Conservation (phyloP, 2,797 vertebrate species). For the Sebastes kiyomatsui region DNA sequence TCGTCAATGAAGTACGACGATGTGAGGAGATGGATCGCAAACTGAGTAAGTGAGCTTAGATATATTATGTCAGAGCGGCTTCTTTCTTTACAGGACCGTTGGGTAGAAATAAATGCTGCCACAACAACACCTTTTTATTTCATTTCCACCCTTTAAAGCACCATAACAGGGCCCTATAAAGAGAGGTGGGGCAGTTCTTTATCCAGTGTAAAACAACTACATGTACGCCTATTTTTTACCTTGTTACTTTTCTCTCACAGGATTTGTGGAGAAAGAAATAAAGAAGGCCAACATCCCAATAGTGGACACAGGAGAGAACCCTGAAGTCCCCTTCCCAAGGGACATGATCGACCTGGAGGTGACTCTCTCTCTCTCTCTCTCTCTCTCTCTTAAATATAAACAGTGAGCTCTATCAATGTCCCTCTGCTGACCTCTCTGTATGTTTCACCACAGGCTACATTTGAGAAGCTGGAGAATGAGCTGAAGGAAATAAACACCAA, state of each 20-base stretch:
- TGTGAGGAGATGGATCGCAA: constrained; percentile 99
- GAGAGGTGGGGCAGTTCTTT: not conserved
- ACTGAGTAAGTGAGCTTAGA: constrained; percentile 84
- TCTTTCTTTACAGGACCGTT: not conserved
- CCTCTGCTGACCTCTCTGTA: not conserved
- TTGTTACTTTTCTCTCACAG: constrained; percentile 67
- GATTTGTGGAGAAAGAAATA: constrained; percentile 99
- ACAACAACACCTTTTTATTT: not conserved
- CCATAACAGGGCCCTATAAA: not conserved
- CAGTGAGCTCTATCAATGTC: not conserved
- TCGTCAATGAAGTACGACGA: constrained; percentile 96
- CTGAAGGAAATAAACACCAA: constrained; percentile 97
- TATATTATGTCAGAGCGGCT: not conserved
- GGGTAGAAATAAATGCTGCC: not conserved
- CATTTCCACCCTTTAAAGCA: not conserved
- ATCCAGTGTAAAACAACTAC: not conserved
- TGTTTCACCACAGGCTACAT: constrained; percentile 85
- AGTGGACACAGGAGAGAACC: constrained; percentile 96
- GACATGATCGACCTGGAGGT: constrained; percentile 99
- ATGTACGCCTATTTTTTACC: not conserved
- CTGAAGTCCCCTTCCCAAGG: constrained; percentile 95
- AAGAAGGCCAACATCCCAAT: constrained; percentile 93
- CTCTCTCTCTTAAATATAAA: not conserved
- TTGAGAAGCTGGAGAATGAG: constrained; percentile 96
- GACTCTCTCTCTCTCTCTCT: constrained; percentile 15